Evolutionary conservation across 2,113 vertebrate species (phyloP).

Genomic region (Halcyon senegalensis): DNA sequence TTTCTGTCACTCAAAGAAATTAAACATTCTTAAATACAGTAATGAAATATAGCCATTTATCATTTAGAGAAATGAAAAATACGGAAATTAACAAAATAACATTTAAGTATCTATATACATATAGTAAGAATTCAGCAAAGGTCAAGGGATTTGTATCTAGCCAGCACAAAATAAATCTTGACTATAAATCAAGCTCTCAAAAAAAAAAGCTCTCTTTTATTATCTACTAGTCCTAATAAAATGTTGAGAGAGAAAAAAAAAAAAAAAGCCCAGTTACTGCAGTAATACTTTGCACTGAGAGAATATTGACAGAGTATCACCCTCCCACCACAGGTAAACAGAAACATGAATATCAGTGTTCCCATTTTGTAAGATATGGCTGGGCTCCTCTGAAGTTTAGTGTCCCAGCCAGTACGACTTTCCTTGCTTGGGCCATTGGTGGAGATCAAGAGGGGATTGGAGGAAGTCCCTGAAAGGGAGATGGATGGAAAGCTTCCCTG

Average conservation of each 20-base stretch:
- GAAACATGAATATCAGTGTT: not conserved
- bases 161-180: constrained; percentile 28
- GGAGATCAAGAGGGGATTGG: not conserved
- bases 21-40: not conserved
- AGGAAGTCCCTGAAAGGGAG: not conserved
- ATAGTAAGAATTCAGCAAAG: not conserved
- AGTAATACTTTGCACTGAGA: constrained; percentile 52
- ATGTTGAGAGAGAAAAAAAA: not conserved
- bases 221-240: constrained; percentile 10
- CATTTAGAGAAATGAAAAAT: not conserved
- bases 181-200: constrained; percentile 47
- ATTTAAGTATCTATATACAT: not conserved
- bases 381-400: not conserved
- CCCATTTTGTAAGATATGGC: not conserved
- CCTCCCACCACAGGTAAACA: constrained; percentile 32
- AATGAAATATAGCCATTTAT: not conserved
- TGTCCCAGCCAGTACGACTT: not conserved
- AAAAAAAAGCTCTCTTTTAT: not conserved
- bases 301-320: constrained; percentile 6
- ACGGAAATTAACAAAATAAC: not conserved
- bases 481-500: not conserved
- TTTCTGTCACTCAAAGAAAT: constrained; percentile 3
- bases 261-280: not conserved
- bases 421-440: not conserved
- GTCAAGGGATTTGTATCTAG: constrained; percentile 2